phyloP scores from a whole-genome alignment of 2,888 invertebrate genomes.

The Cephus spinipes region DNA sequence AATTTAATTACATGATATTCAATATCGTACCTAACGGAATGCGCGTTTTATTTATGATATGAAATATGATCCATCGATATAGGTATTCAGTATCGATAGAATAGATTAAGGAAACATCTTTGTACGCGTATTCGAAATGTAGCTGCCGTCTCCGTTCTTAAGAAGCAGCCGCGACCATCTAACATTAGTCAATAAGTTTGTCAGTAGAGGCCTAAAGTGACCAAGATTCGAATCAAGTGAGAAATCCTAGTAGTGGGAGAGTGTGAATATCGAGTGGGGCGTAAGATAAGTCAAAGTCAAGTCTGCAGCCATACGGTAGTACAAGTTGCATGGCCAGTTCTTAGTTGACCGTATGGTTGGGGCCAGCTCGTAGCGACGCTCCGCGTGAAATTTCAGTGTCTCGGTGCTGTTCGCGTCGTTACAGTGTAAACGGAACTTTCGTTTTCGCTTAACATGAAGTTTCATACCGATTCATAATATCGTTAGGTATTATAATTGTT shows the following conservation, averaged over 20 bases:
- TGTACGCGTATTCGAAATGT: too few relatives aligned
- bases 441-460: neutral
- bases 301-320: neutral
- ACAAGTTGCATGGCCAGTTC: neutral
- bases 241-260: neutral
- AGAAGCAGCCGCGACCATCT: neutral
- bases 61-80: neutral
- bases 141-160: too few relatives aligned
- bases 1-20: neutral
- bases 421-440: neutral
- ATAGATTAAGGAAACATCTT: too few relatives aligned
- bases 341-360: neutral
- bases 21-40: neutral
- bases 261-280: neutral
- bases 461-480: neutral
- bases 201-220: neutral
- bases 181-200: neutral
- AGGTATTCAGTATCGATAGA: neutral
- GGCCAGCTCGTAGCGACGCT: neutral
- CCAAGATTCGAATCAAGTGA: neutral
- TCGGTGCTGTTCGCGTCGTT: neutral
- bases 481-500: neutral
- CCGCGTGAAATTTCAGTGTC: neutral
- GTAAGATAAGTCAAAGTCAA: neutral
- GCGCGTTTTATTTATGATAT: neutral